Base-by-base conservation (phyloP, 1,140 invertebrate genomes). In the Mercenaria mercenaria region DNA sequence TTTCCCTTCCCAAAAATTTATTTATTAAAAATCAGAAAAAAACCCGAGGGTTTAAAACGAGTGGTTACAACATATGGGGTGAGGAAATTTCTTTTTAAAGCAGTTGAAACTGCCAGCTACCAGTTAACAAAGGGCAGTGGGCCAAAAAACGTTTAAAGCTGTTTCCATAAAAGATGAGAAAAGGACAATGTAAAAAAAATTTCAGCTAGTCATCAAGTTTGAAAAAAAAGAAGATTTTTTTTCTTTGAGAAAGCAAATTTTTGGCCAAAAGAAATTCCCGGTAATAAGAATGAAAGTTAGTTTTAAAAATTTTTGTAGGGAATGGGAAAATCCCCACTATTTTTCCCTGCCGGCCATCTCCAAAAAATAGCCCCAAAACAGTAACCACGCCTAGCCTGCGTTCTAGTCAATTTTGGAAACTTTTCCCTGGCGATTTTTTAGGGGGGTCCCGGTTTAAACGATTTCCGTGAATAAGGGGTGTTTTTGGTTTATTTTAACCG, bases 51-150 rank as follows among this genome's bases (percentile, higher is more conserved):
- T 41, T 77, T 29, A 74, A 74, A 41, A 43, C 39, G 6, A 43
- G 18, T 32, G 74, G 74, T 10, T 77, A 26, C 41, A 77, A 41
- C 74, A 77, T 18, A 77, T 77, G 74, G 52, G 43, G 26, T 43
- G 41, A 6, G 80, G 64, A 59, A 34, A 56, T n/a, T 34, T 50
- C 20, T 11, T 41, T 50, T 43, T 23, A 32, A 39, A 41, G n/a
- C 90, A 90, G 91, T 91, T 76, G 64, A 81, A 8, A 85, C 91
- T 32, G 84, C 91, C 10, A 56, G 90, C 32, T 64, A 83, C 26
- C 80, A 91, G 67, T 91, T 91, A 43, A 89, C 90, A n/a, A 0
- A 91, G 88, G 34, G 61, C 88, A 18, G 79, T 89, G 1, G 91
- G 91, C 8, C 79, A 88, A 76, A 83, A 86, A 13, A 84, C 77